phyloP scores from a whole-genome alignment of 2,797 vertebrate genomes.

The Mallotus villosus region DNA sequence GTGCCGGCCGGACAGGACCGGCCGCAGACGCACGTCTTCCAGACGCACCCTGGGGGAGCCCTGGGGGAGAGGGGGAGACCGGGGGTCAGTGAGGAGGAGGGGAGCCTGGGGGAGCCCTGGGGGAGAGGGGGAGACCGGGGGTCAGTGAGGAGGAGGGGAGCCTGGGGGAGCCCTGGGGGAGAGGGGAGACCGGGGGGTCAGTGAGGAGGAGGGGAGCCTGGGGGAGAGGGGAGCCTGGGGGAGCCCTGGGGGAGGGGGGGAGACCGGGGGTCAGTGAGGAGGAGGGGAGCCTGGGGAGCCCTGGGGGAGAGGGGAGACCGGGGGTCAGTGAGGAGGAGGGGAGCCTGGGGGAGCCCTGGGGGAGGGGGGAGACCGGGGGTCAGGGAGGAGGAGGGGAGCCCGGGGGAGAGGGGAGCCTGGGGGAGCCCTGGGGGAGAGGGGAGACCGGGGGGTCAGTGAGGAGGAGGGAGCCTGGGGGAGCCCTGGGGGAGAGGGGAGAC shows the following conservation, averaged over 20 bases:
- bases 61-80: conserved; percentile 49
- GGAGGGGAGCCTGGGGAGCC: background rate
- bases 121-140: background rate
- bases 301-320: background rate
- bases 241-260: no score
- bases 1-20: conserved; percentile 75
- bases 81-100: background rate
- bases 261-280: no score
- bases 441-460: no score
- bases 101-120: background rate
- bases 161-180: conserved; percentile 51
- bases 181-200: background rate
- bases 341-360: conserved; percentile 51
- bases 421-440: no score
- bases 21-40: conserved; percentile 85
- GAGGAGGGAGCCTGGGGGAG: background rate
- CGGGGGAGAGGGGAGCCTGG: no score
- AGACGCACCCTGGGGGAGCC: conserved; percentile 59
- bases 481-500: background rate
- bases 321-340: background rate
- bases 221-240: no score
- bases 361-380: conserved; percentile 1
- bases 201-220: no score
- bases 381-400: no score
- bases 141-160: background rate